A percentile compares a stretch with the other conserved stretches of the same genome.
Evolutionary conservation across 2,797 vertebrate genomes (phyloP).

Genomic region (Tamandua tetradactyla): DNA sequence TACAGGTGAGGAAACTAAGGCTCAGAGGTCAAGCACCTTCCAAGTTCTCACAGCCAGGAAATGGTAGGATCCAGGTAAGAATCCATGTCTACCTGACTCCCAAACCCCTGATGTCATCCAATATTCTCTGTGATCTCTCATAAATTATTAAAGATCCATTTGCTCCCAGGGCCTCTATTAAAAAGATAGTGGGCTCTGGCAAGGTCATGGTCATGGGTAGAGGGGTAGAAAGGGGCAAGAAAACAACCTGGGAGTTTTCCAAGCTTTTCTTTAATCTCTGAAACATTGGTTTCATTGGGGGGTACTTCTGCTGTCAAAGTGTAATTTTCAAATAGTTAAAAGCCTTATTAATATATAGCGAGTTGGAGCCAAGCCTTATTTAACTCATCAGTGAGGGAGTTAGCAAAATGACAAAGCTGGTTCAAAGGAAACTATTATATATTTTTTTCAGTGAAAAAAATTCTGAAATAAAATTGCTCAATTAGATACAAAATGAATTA

Average conservation of each 20-base stretch:
- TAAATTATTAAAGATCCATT: neutral
- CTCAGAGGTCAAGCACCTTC: neutral
- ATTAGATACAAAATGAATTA: slow-evolving; percentile 9
- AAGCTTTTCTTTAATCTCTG: slow-evolving; percentile 24
- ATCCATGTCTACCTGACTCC: neutral
- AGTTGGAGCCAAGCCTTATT: slow-evolving; percentile 25
- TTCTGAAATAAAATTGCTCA: slow-evolving; percentile 8
- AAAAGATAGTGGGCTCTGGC: neutral
- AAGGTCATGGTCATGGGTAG: neutral
- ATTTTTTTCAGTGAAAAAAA: neutral
- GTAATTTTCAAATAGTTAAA: slow-evolving; percentile 48
- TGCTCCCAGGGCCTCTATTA: neutral
- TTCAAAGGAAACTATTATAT: neutral
- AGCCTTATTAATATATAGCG: neutral
- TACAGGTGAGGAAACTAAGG: neutral
- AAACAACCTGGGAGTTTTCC: neutral
- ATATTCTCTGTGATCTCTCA: neutral
- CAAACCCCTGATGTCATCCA: neutral
- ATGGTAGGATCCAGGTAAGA: neutral
- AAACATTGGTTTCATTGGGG: neutral
- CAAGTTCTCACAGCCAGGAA: neutral
- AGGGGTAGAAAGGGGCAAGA: neutral
- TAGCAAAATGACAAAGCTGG: slow-evolving; percentile 27
- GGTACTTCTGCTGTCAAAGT: neutral
- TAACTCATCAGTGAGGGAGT: neutral